Evolutionary conservation across 2,888 invertebrate genomes (phyloP).

Genomic region (Nasonovia ribisnigri): DNA sequence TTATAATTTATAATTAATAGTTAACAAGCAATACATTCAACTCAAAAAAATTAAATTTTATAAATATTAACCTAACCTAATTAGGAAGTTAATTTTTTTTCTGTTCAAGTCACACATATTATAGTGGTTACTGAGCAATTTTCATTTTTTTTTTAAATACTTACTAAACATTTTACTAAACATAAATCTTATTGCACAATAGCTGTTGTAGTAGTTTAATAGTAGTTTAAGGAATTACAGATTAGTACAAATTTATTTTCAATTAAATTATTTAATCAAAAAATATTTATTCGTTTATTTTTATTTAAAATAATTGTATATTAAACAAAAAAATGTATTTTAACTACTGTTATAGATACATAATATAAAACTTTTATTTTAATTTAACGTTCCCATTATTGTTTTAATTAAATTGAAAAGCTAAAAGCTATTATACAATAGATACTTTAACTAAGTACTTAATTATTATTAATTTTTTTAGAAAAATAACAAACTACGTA

Average conservation of each 20-base stretch:
- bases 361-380: neutral
- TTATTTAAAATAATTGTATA: neutral
- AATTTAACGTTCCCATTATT: neutral
- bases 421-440: too few relatives aligned
- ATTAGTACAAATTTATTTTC: neutral
- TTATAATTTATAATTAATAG: neutral
- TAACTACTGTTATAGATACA: neutral
- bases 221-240: neutral
- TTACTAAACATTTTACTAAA: neutral
- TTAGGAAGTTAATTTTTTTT: neutral
- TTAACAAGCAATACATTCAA: neutral
- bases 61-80: neutral
- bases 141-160: neutral
- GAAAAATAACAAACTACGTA: neutral
- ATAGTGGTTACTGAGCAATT: neutral
- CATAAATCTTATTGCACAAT: neutral
- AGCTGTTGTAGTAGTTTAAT: neutral
- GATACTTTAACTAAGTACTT: neutral
- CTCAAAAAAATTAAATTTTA: neutral
- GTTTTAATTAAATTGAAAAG: neutral
- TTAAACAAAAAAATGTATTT: neutral
- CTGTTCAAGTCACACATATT: neutral
- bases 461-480: neutral
- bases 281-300: neutral
- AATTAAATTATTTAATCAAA: neutral